These are phyloP conservation scores for Oophaga sylvatica DNA, from an alignment of 2,797 vertebrate genomes.

Conservation along the genomic window DNA sequence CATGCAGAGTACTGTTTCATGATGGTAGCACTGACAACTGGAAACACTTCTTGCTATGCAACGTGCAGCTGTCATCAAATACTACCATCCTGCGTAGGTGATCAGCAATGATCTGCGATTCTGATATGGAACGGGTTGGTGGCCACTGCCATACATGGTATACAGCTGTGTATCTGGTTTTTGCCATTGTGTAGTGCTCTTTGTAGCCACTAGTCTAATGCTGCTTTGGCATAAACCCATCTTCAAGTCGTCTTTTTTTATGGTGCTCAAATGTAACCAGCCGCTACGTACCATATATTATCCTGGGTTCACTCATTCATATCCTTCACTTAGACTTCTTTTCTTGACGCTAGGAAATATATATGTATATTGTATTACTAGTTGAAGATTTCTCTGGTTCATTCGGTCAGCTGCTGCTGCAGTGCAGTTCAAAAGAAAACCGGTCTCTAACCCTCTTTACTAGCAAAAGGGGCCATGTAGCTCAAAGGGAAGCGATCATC, in stretches of 20 bases:
- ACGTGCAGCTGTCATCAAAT: too few species aligned
- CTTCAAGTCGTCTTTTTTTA: neutral
- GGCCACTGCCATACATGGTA: neutral
- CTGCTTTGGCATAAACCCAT: neutral
- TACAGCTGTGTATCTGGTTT: neutral
- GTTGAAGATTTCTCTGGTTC: too few species aligned
- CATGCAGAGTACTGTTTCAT: neutral
- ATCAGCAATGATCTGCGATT: too few species aligned
- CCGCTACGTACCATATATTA: neutral
- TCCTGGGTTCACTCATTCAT: neutral
- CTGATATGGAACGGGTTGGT: too few species aligned
- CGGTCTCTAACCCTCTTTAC: too few species aligned
- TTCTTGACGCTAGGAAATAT: neutral
- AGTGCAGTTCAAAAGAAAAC: neutral
- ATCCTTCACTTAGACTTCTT: neutral
- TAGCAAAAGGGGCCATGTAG: too few species aligned
- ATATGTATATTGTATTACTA: neutral
- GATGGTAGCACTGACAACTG: neutral
- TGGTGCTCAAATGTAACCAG: neutral
- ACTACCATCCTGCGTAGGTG: too few species aligned
- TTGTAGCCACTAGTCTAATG: neutral
- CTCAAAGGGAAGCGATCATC: too few species aligned
- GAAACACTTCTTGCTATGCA: neutral
- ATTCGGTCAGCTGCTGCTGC: neutral
- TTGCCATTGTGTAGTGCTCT: neutral